Conservation (phyloP, 2,113 vertebrate genomes). For the Hydrolagus affinis region DNA sequence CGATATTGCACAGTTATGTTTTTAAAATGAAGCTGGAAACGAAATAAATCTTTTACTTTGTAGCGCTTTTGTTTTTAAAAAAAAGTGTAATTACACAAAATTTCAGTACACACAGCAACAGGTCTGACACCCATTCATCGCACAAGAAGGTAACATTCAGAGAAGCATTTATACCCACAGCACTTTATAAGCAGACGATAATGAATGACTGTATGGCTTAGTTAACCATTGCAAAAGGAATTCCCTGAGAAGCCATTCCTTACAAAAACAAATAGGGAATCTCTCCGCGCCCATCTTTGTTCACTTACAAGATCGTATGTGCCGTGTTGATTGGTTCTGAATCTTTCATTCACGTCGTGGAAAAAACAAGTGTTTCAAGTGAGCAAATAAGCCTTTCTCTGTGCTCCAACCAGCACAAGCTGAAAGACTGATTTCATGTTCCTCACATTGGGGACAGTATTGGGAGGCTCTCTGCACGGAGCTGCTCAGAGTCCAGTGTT, state of each 20-base stretch:
- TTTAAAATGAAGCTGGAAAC: background rate
- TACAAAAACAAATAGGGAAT: conserved; percentile 5
- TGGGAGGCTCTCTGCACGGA: background rate
- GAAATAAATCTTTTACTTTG: background rate
- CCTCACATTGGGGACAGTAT: too few species aligned
- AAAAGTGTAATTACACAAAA: background rate
- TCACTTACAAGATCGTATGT: background rate
- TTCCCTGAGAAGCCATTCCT: conserved; percentile 24
- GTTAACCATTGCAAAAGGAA: conserved; percentile 27
- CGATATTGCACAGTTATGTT: conserved; percentile 16
- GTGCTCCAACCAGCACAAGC: background rate
- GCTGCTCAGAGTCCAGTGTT: background rate
- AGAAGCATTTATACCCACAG: conserved; percentile 13
- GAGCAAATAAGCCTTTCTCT: background rate
- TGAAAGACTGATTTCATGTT: too few species aligned
- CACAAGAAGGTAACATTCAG: background rate
- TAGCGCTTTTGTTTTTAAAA: background rate
- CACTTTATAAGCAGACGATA: background rate
- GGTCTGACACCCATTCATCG: background rate
- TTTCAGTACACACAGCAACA: too few species aligned
- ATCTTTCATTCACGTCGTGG: background rate
- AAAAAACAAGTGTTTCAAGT: background rate
- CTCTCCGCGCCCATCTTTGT: background rate
- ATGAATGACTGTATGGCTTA: conserved; percentile 26
- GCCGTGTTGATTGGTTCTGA: background rate